Evolutionary conservation across 2,888 invertebrate genomes (phyloP).

Genomic region (Idaea aversata): DNA sequence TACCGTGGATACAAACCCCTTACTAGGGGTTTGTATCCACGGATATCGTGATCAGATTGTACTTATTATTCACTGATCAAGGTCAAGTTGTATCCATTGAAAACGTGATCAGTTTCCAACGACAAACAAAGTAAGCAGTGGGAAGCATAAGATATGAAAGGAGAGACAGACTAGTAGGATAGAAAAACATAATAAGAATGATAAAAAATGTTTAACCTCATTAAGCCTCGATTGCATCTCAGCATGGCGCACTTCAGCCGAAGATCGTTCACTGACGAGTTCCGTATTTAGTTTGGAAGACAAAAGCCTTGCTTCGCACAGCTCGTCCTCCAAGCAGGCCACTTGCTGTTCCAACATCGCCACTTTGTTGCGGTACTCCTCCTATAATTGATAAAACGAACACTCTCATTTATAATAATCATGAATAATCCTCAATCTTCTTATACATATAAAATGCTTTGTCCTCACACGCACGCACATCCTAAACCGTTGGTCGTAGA

Average conservation of each 20-base stretch:
- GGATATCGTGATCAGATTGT: too few relatives aligned
- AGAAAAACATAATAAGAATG: background rate
- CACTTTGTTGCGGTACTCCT: conserved; percentile 86
- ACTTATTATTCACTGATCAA: too few relatives aligned
- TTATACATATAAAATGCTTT: too few relatives aligned
- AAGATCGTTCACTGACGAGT: conserved; percentile 92
- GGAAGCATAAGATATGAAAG: too few relatives aligned
- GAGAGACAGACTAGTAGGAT: background rate
- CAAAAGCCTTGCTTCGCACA: conserved; percentile 91
- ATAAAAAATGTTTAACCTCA: conserved; percentile 75
- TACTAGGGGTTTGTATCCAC: too few relatives aligned
- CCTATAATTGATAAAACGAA: conserved; percentile 52
- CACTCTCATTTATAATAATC: conserved; percentile 6
- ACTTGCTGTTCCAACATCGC: conserved; percentile 90
- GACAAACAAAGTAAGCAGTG: too few relatives aligned
- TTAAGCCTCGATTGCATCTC: conserved; percentile 94
- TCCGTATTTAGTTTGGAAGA: conserved; percentile 92
- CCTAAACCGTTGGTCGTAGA: too few relatives aligned
- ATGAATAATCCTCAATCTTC: too few relatives aligned
- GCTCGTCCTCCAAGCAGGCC: conserved; percentile 91
- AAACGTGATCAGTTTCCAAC: too few relatives aligned
- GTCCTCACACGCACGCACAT: too few relatives aligned
- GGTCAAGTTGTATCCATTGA: too few relatives aligned
- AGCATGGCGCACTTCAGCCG: conserved; percentile 91
- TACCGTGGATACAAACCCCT: too few relatives aligned